These are phyloP conservation scores for Peromyscus polionotus DNA, from an alignment of 2,113 vertebrate species.

Conservation along the genomic window DNA sequence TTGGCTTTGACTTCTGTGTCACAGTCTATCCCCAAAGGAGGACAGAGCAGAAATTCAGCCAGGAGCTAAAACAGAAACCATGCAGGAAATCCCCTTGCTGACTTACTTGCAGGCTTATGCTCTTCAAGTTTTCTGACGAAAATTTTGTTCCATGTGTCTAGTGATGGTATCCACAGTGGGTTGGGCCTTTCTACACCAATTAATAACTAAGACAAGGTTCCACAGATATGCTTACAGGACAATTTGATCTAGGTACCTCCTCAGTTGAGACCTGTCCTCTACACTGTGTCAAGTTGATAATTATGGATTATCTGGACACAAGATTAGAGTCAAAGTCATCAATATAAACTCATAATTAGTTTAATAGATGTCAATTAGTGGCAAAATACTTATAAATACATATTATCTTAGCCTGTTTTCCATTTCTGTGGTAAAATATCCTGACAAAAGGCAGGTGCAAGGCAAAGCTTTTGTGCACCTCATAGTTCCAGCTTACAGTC, in stretches of 20 bases:
- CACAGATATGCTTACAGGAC: neutral
- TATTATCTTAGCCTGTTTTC: neutral
- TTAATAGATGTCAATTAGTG: neutral
- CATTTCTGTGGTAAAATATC: neutral
- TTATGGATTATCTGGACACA: neutral
- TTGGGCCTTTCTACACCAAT: neutral
- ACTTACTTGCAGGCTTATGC: neutral
- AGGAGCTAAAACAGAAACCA: neutral
- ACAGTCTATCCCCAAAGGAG: neutral
- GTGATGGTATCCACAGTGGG: neutral
- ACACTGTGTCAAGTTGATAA: neutral
- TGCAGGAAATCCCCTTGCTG: neutral
- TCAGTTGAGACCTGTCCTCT: neutral
- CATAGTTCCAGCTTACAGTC: no score
- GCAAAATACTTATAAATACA: neutral
- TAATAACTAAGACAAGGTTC: neutral
- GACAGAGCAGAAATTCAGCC: neutral
- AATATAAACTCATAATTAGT: neutral
- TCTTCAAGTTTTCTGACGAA: neutral
- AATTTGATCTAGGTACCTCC: neutral
- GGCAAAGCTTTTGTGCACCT: no score
- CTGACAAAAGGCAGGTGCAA: neutral
- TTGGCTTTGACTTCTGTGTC: neutral
- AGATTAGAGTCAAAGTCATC: neutral
- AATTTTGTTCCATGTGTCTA: neutral